Percentiles rank a stretch among this genome's conserved stretches.
Conservation (phyloP, 2,888 invertebrate species). For the Morpho achilles region DNA sequence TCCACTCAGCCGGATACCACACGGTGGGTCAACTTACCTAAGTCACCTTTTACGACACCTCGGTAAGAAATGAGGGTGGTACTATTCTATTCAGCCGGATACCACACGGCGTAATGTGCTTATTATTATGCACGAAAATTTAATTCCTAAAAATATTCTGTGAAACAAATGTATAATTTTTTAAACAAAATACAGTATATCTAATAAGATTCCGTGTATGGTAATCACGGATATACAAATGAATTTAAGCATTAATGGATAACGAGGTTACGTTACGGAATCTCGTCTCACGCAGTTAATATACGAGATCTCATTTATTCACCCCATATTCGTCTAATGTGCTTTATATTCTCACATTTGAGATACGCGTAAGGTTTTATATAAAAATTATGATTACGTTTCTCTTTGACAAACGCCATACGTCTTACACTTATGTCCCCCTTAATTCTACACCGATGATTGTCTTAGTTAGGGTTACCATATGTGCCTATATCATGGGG, state of each 20-base stretch:
- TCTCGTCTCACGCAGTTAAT: conserved; percentile 18
- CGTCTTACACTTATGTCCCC: conserved; percentile 50
- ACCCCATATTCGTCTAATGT: conserved; percentile 32
- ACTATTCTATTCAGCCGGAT: too few relatives aligned
- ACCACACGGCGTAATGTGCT: too few relatives aligned
- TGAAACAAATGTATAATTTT: too few relatives aligned
- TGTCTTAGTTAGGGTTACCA: too few relatives aligned
- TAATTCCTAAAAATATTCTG: too few relatives aligned
- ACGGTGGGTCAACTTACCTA: too few relatives aligned
- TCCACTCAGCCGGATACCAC: too few relatives aligned
- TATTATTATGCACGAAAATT: too few relatives aligned
- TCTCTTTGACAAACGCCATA: conserved; percentile 60
- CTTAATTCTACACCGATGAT: too few relatives aligned
- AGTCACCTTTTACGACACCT: too few relatives aligned
- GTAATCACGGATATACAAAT: conserved; percentile 3
- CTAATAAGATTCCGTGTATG: background rate
- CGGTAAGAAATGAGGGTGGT: too few relatives aligned
- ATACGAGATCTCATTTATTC: conserved; percentile 40
- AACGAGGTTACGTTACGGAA: conserved; percentile 12
- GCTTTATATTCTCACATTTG: conserved; percentile 9
- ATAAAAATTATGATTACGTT: conserved; percentile 69
- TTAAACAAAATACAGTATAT: background rate
- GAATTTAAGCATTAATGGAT: conserved; percentile 12
- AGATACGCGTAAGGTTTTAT: conserved; percentile 34
- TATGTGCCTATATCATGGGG: too few relatives aligned